Evolutionary conservation across 2,113 vertebrate species (phyloP).

Genomic region (Pomatostomus ruficeps): DNA sequence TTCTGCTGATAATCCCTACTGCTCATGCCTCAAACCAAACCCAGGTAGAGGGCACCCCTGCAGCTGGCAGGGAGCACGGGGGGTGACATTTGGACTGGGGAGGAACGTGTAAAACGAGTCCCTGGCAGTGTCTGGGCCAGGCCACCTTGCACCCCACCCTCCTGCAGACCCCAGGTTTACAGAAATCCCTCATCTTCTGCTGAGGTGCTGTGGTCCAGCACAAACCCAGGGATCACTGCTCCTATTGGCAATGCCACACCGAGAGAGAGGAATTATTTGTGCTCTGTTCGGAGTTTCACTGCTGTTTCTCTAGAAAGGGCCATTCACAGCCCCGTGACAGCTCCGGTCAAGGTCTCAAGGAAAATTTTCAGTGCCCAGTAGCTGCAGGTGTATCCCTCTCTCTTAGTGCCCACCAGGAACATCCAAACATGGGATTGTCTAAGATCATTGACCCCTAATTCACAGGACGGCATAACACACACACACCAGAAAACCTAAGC

Average conservation of each 20-base stretch:
- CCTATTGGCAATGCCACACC: neutral
- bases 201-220: neutral
- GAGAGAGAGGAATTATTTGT: neutral
- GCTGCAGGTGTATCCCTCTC: neutral
- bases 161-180: neutral
- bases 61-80: neutral
- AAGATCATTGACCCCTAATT: neutral
- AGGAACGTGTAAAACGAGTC: neutral
- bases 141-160: neutral
- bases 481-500: neutral
- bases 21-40: neutral
- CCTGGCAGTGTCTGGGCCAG: neutral
- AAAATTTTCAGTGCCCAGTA: neutral
- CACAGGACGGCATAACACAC: accelerated
- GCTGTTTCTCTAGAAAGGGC: neutral
- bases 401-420: neutral
- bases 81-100: neutral
- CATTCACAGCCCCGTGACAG: neutral
- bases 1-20: neutral
- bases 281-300: neutral
- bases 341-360: neutral
- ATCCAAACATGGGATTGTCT: neutral
- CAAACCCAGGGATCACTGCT: neutral
- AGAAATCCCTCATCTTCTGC: neutral
- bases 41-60: neutral